Evolutionary conservation across 1,140 invertebrate species (phyloP), one percentile per base, ranked within the genome.

Genomic region (Brachionus sp.): DNA sequence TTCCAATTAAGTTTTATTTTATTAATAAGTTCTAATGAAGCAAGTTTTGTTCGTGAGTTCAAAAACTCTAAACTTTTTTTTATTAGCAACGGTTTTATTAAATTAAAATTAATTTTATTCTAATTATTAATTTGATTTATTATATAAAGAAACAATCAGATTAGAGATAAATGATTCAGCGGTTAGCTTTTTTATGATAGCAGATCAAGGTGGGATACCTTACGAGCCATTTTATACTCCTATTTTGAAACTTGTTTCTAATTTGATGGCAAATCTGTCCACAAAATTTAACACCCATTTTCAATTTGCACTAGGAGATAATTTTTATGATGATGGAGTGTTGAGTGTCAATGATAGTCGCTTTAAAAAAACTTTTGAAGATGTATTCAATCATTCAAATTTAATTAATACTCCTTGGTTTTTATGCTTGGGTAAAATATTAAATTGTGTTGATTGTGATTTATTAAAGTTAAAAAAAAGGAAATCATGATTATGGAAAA

Each of bases 201-300:
- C 88, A 29, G 89, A 90, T 83, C 88, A 88, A 88, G 89, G 89
- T 62, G 89, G 89, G 12, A 44, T 88, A 0, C 87, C 88, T 3
- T 6, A 53, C 9, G 84, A 64, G n/a, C 88, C 88, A 6, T 90
- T 87, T 84, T 84, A 53, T 23, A 89, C 89, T 0, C 78, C 84
- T 16, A 85, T 88, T 16, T 87, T 89, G 78, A 80, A 66, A 23
- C 82, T 85, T 16, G 86, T 88, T 9, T 87, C 88, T 7, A 82
- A 85, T 42, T 85, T 86, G 77, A 88, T 90, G 88, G 86, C 85
- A 4, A 68, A 77, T 6, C 46, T 88, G 12, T 86, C 87, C 25
- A 77, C 84, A 2, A 83, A 84, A 16, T 86, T 85, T 33, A 77
- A 84, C 23, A 83, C 86, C 1, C 83, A 87, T 16, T 88, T 88